A percentile compares a stretch with the other conserved stretches of the same genome.
These are phyloP conservation scores for Sphaerophoria rueppellii DNA, from an alignment of 2,888 invertebrate genomes.

Conservation along the genomic window DNA sequence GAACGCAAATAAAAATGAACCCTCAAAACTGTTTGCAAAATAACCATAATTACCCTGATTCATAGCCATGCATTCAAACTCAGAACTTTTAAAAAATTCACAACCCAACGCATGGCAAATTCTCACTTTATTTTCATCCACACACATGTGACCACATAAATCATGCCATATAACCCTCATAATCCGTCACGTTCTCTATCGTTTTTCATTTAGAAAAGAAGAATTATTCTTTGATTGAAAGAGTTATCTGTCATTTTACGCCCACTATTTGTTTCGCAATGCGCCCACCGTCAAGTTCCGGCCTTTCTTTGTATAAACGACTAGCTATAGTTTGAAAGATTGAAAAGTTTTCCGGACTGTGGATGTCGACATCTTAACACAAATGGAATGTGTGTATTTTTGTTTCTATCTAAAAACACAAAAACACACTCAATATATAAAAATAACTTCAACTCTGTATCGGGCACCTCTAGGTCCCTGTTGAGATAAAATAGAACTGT, in stretches of 20 bases:
- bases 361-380: neutral
- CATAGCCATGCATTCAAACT: too few relatives aligned
- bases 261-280: neutral
- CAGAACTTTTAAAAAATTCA: neutral
- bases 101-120: neutral
- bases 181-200: neutral
- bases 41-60: too few relatives aligned
- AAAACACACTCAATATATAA: neutral
- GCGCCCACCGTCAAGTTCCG: neutral
- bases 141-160: neutral
- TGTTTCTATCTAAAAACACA: neutral
- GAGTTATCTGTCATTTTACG: too few relatives aligned
- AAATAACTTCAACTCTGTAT: neutral
- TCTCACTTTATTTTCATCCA: too few relatives aligned
- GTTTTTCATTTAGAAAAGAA: neutral
- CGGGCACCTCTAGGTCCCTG: neutral
- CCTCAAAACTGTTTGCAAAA: too few relatives aligned
- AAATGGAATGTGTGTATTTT: too few relatives aligned
- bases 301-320: neutral
- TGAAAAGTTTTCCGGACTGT: slow-evolving; percentile 1
- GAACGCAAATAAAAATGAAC: too few relatives aligned
- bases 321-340: slow-evolving; percentile 1
- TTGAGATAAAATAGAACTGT: neutral
- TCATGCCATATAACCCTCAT: neutral
- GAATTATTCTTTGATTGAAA: too few relatives aligned